These are phyloP conservation scores for Phainopepla nitens DNA, from an alignment of 2,113 vertebrate species.

Conservation along the genomic window DNA sequence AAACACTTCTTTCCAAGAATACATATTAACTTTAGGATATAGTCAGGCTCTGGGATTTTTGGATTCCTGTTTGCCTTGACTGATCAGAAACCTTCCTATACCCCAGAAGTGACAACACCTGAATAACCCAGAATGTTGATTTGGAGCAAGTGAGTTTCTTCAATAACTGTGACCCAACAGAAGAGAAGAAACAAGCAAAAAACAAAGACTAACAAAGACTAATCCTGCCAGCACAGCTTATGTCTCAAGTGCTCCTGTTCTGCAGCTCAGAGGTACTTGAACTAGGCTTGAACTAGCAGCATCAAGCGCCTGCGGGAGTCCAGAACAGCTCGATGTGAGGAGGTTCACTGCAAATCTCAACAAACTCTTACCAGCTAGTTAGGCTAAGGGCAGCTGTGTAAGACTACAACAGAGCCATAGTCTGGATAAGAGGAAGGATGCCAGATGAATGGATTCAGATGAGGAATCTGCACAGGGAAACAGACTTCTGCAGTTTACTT, in stretches of 20 bases:
- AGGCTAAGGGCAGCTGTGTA: neutral
- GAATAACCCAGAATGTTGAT: neutral
- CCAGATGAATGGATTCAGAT: neutral
- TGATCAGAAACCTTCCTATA: neutral
- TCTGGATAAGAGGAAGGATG: neutral
- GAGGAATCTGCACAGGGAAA: neutral
- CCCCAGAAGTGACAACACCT: neutral
- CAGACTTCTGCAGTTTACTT: neutral
- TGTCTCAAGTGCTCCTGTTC: neutral
- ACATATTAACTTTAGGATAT: neutral
- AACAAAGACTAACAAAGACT: neutral
- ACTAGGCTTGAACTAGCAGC: neutral
- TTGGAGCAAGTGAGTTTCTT: neutral
- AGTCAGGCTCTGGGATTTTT: neutral
- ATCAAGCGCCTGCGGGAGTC: rapidly evolving
- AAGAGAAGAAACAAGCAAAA: neutral
- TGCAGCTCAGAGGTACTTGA: neutral
- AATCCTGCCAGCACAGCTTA: neutral
- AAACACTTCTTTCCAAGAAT: neutral
- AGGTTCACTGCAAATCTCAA: neutral
- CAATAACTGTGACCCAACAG: neutral
- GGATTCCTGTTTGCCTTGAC: neutral
- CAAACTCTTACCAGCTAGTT: neutral
- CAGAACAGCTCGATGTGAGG: neutral
- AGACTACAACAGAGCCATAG: rapidly evolving